Evolutionary conservation across 2,113 vertebrate genomes (phyloP).

Genomic region (Varanus komodoensis): DNA sequence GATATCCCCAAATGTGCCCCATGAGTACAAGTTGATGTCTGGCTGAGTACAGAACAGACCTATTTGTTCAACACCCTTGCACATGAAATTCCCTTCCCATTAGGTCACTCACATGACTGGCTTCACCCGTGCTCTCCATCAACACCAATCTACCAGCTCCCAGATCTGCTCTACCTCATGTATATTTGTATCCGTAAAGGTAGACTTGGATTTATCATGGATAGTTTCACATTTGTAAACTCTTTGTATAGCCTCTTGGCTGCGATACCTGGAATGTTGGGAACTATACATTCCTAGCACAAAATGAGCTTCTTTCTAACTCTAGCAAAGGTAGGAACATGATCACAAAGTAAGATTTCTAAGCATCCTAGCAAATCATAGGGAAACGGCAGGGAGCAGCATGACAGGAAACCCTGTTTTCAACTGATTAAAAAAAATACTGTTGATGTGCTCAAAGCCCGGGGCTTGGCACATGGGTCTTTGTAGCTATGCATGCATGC

Average conservation of each 20-base stretch:
- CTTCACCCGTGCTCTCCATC: neutral
- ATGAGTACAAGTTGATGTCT: neutral
- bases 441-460: neutral
- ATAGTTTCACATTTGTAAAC: neutral
- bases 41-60: neutral
- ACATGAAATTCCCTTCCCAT: constrained; percentile 20
- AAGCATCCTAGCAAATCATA: neutral
- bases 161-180: neutral
- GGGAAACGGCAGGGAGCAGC: neutral
- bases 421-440: neutral
- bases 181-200: neutral
- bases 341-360: neutral
- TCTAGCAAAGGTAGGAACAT: neutral
- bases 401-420: neutral
- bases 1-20: constrained; percentile 15
- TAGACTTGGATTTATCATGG: neutral
- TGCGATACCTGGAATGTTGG: neutral
- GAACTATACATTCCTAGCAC: neutral
- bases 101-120: neutral
- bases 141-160: neutral
- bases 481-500: neutral
- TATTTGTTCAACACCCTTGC: constrained; percentile 22
- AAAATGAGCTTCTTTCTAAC: neutral
- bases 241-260: neutral
- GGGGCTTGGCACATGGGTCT: too few relatives aligned